Evolutionary conservation across 1,140 invertebrate species (phyloP).

Genomic region (Dufourea novaeangliae): DNA sequence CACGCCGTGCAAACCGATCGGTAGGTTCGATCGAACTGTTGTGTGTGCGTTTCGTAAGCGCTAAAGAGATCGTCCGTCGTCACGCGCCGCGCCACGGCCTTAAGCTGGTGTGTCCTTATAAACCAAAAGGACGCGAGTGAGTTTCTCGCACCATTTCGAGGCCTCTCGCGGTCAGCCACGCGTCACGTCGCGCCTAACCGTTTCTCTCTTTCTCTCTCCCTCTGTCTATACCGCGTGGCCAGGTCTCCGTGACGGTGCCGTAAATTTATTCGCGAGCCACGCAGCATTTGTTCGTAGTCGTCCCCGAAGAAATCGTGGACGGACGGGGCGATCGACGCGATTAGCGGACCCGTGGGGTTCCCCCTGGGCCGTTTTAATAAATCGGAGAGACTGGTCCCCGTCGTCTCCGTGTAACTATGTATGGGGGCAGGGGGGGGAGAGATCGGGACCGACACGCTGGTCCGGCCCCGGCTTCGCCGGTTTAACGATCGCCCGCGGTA

Average conservation of each 20-base stretch:
- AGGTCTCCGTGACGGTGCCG: not conserved
- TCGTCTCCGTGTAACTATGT: too few relatives aligned
- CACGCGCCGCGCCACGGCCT: not conserved
- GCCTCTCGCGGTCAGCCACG: conserved; percentile 38
- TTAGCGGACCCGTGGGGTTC: not conserved
- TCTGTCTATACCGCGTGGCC: not conserved
- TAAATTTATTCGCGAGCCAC: conserved; percentile 26
- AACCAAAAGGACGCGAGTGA: conserved; percentile 55
- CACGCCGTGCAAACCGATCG: conserved; percentile 44
- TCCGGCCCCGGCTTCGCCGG: not conserved
- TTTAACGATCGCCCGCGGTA: conserved; percentile 18
- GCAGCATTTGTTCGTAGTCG: conserved; percentile 8
- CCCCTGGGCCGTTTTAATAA: not conserved
- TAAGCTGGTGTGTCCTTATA: conserved; percentile 38
- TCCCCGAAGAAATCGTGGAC: not conserved
- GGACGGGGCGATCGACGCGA: not conserved
- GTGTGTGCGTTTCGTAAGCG: conserved; percentile 36
- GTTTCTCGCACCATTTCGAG: conserved; percentile 58
- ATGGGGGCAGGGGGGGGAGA: too few relatives aligned
- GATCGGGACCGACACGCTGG: too few relatives aligned
- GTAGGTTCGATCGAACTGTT: too few relatives aligned
- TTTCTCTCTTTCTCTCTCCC: not conserved
- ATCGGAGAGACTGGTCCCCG: too few relatives aligned
- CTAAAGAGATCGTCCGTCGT: conserved; percentile 35
- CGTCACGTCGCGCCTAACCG: conserved; percentile 19